Base-by-base conservation (phyloP, 2,888 invertebrate species). In the Athalia circularis region DNA sequence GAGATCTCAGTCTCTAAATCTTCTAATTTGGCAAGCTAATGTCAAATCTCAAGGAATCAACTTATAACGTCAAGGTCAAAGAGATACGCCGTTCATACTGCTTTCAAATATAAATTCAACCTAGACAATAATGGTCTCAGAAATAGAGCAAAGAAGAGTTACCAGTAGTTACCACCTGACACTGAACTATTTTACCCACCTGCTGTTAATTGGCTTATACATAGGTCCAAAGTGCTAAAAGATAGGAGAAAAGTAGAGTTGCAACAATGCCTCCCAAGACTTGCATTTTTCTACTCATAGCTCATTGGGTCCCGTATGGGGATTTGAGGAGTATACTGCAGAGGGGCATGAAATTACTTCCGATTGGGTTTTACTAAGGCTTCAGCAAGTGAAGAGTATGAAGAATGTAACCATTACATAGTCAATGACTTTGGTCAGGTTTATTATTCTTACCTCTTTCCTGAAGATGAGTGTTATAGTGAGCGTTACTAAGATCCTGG, bases 401-500 rank as follows among this genome's bases (percentile, higher is more conserved):
- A 43, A 5, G 45, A 5, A 43, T 5, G 52, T 0, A 11, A 11
- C 29, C 29, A 29, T n/a, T 87, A 50, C 85, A 84, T 57, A 89
- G 87, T 79, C 88, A 86, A 74, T 86, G 82, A 57, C 86, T 81
- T 76, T 45, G 7, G 4, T 9, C 54, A 48, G n/a, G 29, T 29
- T 29, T 29, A 2, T 29, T 29, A 29, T 54, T 77, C 72, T 80
- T 79, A 92, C 93, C 92, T 88, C 92, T 92, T 76, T 89, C 90
- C 50, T 87, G 86, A 74, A 85, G 85, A 47, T 90, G 87, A 50
- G 89, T 84, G 81, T 91, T 92, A 87, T 94, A 95, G 80, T 93
- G 92, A 0, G 95, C 95, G 88, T 95, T 95, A 92, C 97, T 98
- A 84, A 99, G 92, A 90, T 98, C 98, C 88, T 97, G 96, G 78